phyloP scores from a whole-genome alignment of 2,888 invertebrate species.

The Clostera curtula region DNA sequence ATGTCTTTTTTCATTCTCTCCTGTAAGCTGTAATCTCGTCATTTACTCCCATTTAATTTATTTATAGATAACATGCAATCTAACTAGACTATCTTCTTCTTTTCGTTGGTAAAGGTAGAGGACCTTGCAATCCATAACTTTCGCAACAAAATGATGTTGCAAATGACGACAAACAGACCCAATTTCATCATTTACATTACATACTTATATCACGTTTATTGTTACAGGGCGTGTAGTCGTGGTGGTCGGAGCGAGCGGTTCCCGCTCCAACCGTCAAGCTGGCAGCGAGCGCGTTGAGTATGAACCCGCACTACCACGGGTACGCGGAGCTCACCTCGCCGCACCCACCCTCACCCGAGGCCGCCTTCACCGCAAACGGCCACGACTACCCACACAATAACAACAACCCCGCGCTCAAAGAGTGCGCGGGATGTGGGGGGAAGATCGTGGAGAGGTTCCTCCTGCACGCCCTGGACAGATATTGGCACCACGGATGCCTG shows the following conservation, averaged over 20 bases:
- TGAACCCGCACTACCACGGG: slow-evolving; percentile 94
- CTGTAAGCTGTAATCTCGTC: too few relatives aligned
- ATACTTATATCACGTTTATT: slow-evolving; percentile 4
- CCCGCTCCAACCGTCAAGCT: slow-evolving; percentile 84
- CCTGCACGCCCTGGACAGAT: slow-evolving; percentile 93
- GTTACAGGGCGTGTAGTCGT: slow-evolving; percentile 69
- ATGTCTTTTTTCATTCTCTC: too few relatives aligned
- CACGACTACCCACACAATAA: slow-evolving; percentile 78
- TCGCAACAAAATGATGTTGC: too few relatives aligned
- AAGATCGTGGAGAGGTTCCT: slow-evolving; percentile 94
- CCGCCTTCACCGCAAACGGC: slow-evolving; percentile 77
- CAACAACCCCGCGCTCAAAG: slow-evolving; percentile 79
- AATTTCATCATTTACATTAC: too few relatives aligned
- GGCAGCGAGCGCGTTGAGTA: slow-evolving; percentile 90
- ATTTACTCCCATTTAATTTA: too few relatives aligned
- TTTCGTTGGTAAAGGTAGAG: too few relatives aligned
- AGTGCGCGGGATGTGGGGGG: slow-evolving; percentile 94
- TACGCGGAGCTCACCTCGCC: slow-evolving; percentile 87
- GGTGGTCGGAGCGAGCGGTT: slow-evolving; percentile 65
- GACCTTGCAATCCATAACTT: too few relatives aligned
- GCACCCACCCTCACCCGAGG: slow-evolving; percentile 84
- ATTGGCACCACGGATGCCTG: slow-evolving; percentile 96
- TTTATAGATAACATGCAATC: too few relatives aligned
- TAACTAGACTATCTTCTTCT: too few relatives aligned
- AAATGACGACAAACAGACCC: too few relatives aligned